Evolutionary conservation across 2,113 vertebrate genomes (phyloP), one percentile per base, ranked within the genome.

Genomic region (Neolamprologus kungweensis): DNA sequence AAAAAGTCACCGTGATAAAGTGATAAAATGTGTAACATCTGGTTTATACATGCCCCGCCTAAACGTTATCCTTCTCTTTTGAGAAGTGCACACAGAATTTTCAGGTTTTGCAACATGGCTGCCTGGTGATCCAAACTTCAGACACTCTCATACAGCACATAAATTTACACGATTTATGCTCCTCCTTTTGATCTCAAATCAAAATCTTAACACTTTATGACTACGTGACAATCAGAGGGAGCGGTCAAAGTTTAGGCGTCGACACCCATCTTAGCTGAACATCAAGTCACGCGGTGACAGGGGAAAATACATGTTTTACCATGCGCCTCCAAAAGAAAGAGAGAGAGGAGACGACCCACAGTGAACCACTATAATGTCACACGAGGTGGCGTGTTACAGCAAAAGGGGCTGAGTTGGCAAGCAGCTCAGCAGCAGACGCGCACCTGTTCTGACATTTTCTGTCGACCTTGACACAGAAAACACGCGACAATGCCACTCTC

Each of bases 361-460:
- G 91, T 53, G 89, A 92, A 89, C 81, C 86, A 88, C 89, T 85
- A 90, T 90, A 91, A 93, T 95, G 94, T 95, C 94, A 96, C 91
- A 93, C 87, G 54, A 73, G 92, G 90, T 92, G 95, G 95, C 50
- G 88, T 93, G 95, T 93, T 89, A 90, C 83, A 92, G 93, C 91
- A 87, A 94, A 68, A 95, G 90, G 94, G 91, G 95, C 96, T 96
- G 95, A 93, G 93, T 94, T 96, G 94, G 95, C 96, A 96, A 94
- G 93, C 92, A 89, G 90, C 93, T 95, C 92, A 80, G 94, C 93
- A 93, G 95, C 95, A 96, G 96, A 96, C 93, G 83, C 88, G 88
- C 96, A 96, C 96, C 96, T 97, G 96, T 95, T 97, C 96, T 96
- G 95, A 96, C 95, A 96, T 96, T 96, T 95, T 95, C 93, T 95